Evolutionary conservation across 2,888 invertebrate genomes (phyloP).

Genomic region (Amphiduros pacificus): DNA sequence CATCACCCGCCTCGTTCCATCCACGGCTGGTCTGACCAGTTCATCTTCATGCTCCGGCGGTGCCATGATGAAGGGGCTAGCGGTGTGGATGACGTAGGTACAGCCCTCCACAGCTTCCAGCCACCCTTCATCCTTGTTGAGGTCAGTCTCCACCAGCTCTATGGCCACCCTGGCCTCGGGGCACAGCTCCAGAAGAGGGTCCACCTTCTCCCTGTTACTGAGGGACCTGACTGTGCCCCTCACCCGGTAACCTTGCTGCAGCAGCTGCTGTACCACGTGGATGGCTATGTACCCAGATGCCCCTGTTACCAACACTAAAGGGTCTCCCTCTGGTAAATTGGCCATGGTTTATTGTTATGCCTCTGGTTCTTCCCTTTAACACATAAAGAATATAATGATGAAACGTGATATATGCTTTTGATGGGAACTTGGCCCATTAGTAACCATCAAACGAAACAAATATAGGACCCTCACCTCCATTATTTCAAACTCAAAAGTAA

Average conservation of each 20-base stretch:
- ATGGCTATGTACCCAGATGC: constrained; percentile 63
- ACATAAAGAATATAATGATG: too few species aligned
- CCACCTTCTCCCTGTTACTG: constrained; percentile 33
- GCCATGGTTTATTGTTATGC: too few species aligned
- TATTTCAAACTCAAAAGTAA: too few species aligned
- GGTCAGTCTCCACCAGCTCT: constrained; percentile 11
- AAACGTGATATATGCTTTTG: too few species aligned
- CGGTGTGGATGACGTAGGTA: constrained; percentile 60
- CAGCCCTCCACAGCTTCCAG: constrained; percentile 57
- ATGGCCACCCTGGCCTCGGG: constrained; percentile 46
- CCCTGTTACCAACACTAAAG: constrained; percentile 62
- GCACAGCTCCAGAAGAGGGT: constrained; percentile 48
- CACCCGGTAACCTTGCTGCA: constrained; percentile 43
- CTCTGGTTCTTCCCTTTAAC: too few species aligned
- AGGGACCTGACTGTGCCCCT: constrained; percentile 13
- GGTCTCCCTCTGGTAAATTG: too few species aligned
- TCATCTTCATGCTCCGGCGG: constrained; percentile 57
- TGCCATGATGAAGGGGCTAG: constrained; percentile 58
- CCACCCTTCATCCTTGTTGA: constrained; percentile 5
- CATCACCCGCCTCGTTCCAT: constrained; percentile 62
- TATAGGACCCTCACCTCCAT: too few species aligned
- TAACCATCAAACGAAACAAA: too few species aligned
- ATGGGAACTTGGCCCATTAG: too few species aligned
- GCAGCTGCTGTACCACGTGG: constrained; percentile 61
- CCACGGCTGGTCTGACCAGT: constrained; percentile 61